Evolutionary conservation across 23 tunicate genomes (phyloP).

Genomic region (Clavelina lepadiformis): DNA sequence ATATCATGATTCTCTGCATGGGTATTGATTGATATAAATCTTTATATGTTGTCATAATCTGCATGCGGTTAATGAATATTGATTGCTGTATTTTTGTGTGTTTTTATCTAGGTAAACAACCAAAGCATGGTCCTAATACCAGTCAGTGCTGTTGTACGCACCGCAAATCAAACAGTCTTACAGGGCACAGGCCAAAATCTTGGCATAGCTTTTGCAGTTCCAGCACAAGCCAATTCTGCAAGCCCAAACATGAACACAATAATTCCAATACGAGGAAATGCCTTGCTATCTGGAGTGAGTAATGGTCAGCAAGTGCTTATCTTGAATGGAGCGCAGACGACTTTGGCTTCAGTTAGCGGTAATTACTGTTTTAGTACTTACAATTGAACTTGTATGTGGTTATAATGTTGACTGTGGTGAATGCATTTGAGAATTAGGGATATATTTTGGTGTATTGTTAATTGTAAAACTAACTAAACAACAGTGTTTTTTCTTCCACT

Average conservation of each 20-base stretch:
- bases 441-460: too few species aligned
- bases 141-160: conserved; percentile 48
- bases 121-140: conserved; percentile 80
- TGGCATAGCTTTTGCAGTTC: conserved; percentile 39
- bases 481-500: too few species aligned
- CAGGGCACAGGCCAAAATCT: conserved; percentile 16
- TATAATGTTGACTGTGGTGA: too few species aligned
- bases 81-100: too few species aligned
- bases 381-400: too few species aligned
- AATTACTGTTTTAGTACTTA: neutral
- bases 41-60: too few species aligned
- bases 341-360: conserved; percentile 1
- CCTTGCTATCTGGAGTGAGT: conserved; percentile 12
- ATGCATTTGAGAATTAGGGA: too few species aligned
- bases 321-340: conserved; percentile 8
- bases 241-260: conserved; percentile 23
- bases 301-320: conserved; percentile 31
- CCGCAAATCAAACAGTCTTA: conserved; percentile 12
- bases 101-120: conserved; percentile 11
- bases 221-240: conserved; percentile 15
- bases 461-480: too few species aligned
- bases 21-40: too few species aligned
- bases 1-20: too few species aligned
- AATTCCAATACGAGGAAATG: conserved; percentile 25
- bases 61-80: too few species aligned